phyloP scores from a whole-genome alignment of 2,113 vertebrate species.

The Lynx canadensis region DNA sequence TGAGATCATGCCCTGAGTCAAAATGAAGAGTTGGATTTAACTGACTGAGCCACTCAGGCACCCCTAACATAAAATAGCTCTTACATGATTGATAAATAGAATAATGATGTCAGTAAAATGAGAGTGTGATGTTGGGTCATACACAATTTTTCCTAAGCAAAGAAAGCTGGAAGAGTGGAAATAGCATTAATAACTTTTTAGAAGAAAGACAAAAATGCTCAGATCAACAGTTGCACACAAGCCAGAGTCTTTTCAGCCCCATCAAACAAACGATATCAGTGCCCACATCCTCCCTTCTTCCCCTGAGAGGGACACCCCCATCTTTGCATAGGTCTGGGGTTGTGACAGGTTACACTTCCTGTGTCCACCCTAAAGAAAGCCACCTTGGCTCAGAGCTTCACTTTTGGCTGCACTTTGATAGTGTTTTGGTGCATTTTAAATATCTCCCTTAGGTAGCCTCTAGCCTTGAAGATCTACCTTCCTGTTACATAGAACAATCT shows the following conservation, averaged over 20 bases:
- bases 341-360: background rate
- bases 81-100: background rate
- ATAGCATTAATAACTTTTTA: background rate
- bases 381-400: background rate
- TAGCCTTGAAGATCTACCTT: background rate
- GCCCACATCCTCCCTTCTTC: background rate
- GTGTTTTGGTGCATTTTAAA: background rate
- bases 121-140: background rate
- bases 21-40: too few relatives aligned
- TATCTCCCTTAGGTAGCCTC: background rate
- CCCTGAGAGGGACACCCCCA: background rate
- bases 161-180: background rate
- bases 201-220: background rate
- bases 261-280: background rate
- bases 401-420: too few relatives aligned
- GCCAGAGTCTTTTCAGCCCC: background rate
- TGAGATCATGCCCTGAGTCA: too few relatives aligned
- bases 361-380: background rate
- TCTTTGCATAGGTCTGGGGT: too few relatives aligned
- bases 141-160: background rate
- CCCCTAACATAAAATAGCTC: background rate
- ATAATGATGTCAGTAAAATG: background rate
- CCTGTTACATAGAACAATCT: background rate
- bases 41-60: too few relatives aligned
- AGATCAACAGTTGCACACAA: background rate